Evolutionary conservation across 2,113 vertebrate genomes (phyloP), one percentile per base, ranked within the genome.

Genomic region (Takifugu bimaculatus): DNA sequence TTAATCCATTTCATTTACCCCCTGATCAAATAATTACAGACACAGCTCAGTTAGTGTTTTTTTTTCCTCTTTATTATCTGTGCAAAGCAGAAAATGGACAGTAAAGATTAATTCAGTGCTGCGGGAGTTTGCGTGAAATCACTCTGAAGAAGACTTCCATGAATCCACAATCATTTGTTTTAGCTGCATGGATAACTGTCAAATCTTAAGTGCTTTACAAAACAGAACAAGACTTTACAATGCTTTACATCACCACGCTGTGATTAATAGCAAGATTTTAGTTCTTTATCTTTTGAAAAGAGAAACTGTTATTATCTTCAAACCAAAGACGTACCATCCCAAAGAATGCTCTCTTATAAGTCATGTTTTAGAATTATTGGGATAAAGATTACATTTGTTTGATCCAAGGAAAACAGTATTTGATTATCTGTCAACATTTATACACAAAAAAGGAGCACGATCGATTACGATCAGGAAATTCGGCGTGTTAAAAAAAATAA

Each of bases 81-180:
- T 76, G 77, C 75, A 78, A 78, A 80, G 77, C 79, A 72, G 15
- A 63, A 62, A 51, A 74, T 82, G 55, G 72, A 83, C 66, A 85
- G 71, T 58, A 39, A 54, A 56, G 28, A 10, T 60, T 7, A 28
- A 53, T 66, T 67, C 44, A 67, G 48, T 64, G 56, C 61, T 42
- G 27, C 49, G 28, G 20, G 51, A 27, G 62, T 9, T 13, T 66
- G 42, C 55, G 28, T 45, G 10, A 0, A 70, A 54, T 49, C 26
- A 42, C 48, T 60, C 28, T 10, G 35, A 39, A 58, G 52, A 45
- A 50, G 12, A 12, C 4, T 20, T 47, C 10, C 13, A 12, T 48
- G 4, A 52, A 42, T 64, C 35, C 14, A 26, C 70, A 55, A 57
- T 20, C 20, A 51, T 64, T 32, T 27, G 48, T 4, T 55, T n/a